Conservation (phyloP, 2,888 invertebrate genomes). For the Crematogaster levior region DNA sequence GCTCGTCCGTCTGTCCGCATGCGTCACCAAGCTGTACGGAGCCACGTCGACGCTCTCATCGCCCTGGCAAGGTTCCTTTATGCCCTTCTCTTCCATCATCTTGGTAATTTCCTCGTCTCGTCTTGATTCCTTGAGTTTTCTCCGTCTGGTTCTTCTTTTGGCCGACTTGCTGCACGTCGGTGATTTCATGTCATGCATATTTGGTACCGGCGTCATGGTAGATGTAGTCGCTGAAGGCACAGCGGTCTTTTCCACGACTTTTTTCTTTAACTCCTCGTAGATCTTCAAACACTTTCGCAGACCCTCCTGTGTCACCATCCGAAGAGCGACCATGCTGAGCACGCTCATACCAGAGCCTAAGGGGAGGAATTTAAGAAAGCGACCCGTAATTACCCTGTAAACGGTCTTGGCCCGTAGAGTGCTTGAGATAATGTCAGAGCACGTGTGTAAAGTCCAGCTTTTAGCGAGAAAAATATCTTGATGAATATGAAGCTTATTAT, state of each 20-base stretch:
- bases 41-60: slow-evolving; percentile 84
- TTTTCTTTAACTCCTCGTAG: slow-evolving; percentile 71
- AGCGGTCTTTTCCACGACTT: neutral
- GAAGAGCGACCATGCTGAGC: slow-evolving; percentile 90
- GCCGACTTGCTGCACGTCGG: slow-evolving; percentile 72
- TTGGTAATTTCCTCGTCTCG: neutral
- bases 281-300: slow-evolving; percentile 86
- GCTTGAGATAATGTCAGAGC: slow-evolving; percentile 21
- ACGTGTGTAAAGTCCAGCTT: neutral
- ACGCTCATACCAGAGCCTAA: slow-evolving; percentile 93
- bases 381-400: slow-evolving; percentile 26
- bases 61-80: slow-evolving; percentile 63
- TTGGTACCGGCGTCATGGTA: neutral
- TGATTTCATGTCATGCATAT: neutral
- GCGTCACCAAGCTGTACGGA: slow-evolving; percentile 90
- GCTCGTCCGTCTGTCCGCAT: slow-evolving; percentile 88
- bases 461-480: neutral
- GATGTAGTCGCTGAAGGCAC: neutral
- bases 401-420: neutral
- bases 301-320: slow-evolving; percentile 91
- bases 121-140: slow-evolving; percentile 73
- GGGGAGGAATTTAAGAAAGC: slow-evolving; percentile 64
- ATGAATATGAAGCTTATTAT: neutral
- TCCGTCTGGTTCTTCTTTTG: slow-evolving; percentile 76
- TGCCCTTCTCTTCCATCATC: neutral